These are phyloP conservation scores for Morelia viridis DNA, from an alignment of 2,797 vertebrate species.

Conservation along the genomic window DNA sequence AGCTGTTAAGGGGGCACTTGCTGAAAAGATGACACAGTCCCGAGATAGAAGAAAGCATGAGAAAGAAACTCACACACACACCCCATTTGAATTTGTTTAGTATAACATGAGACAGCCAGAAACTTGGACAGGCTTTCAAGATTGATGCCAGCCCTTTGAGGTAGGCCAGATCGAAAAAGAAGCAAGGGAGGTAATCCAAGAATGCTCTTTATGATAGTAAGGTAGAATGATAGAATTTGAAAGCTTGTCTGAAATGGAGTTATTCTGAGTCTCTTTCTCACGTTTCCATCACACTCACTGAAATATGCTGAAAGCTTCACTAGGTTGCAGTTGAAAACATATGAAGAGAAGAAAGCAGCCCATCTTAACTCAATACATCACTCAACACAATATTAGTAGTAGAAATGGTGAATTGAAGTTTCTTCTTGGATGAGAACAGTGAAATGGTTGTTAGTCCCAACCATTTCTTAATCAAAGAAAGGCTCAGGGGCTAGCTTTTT, in stretches of 20 bases:
- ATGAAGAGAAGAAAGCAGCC: background rate
- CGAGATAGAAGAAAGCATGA: background rate
- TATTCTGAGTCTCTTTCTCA: no score
- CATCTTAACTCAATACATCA: background rate
- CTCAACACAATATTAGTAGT: background rate
- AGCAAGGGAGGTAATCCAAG: no score
- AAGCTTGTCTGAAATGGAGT: no score
- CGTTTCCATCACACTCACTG: no score
- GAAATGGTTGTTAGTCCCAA: background rate
- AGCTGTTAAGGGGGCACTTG: background rate
- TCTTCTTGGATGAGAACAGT: background rate
- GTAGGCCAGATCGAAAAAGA: no score
- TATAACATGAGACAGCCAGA: background rate
- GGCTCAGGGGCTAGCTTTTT: background rate
- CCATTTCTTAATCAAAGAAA: background rate
- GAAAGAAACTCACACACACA: no score
- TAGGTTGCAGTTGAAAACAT: background rate
- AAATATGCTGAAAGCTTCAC: no score
- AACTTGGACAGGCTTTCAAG: no score
- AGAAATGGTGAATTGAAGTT: background rate
- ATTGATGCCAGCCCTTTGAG: no score
- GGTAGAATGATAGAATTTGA: no score
- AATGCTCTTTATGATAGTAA: no score
- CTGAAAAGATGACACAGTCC: background rate
- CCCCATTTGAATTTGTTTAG: background rate